Evolutionary conservation across 2,113 vertebrate species (phyloP), one percentile per base, ranked within the genome.

Genomic region (Circaetus cinerascens): DNA sequence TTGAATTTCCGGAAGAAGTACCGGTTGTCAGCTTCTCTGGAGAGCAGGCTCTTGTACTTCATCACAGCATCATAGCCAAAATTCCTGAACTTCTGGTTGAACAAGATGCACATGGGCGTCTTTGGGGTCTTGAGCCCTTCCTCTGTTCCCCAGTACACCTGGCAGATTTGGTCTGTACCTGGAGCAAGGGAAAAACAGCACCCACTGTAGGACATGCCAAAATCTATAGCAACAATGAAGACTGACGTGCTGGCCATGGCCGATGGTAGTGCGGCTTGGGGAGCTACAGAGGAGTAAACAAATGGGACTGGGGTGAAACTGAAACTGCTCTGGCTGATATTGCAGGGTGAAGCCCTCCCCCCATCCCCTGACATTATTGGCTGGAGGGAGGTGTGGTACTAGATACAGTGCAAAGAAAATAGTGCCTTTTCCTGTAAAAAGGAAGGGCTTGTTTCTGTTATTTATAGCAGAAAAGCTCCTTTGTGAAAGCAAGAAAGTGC

Each of bases 1-100:
- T 96, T 97, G 76, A 98, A 97, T 76, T 64, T 71, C 32, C 56
- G 60, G 81, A 98, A 98, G 88, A 94, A 96, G 53, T 93, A 97
- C 46, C 43, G 43, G 51, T 20, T 82, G 75, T 10, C 30, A 81
- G 92, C 77, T 62, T 95, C 57, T 0, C 43, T 13, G 48, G 71
- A 40, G 26, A n/a, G 8, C 87, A 94, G 66, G 0, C 1, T 93
- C 23, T 67, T 40, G 68, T 97, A 98, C 20, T 57, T 55, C 63
- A 48, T 94, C 68, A 96, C 59, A 55, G 96, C 95, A 56, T 96
- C 75, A 12, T 93, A 97, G 62, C 96, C 97, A 95, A 98, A 98
- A 9, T 4, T 84, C 15, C 14, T 50, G 50, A 50, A 13, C 9
- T 97, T 26, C 81, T 93, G n/a, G 53, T 95, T 64, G 56, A 97